Percentiles rank a stretch among this genome's conserved stretches.
Conservation (phyloP, 2,888 invertebrate genomes). For the Macrophya annulata region DNA sequence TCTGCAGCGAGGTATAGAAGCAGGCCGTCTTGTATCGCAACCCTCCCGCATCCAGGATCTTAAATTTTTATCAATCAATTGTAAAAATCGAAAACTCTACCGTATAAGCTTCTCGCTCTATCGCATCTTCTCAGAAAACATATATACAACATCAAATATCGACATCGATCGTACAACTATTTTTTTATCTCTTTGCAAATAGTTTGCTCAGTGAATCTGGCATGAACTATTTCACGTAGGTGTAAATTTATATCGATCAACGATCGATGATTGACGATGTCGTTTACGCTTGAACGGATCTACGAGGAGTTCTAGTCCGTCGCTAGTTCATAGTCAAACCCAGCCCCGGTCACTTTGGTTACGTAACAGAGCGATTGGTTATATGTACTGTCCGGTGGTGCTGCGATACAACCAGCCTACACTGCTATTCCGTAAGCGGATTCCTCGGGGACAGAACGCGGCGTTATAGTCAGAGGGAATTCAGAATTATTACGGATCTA, state of each 20-base stretch:
- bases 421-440: conserved; percentile 65
- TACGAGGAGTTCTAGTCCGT: conserved; percentile 71
- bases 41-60: conserved; percentile 34
- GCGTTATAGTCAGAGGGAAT: conserved; percentile 36
- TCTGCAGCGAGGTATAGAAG: conserved; percentile 66
- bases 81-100: background rate
- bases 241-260: background rate
- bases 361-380: conserved; percentile 69
- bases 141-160: background rate
- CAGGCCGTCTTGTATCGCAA: conserved; percentile 50
- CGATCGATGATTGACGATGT: conserved; percentile 9
- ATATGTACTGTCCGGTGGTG: conserved; percentile 61
- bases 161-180: background rate
- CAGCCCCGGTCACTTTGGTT: conserved; percentile 65
- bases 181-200: background rate
- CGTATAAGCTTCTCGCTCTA: background rate
- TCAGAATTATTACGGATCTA: conserved; percentile 54
- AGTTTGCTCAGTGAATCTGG: too few relatives aligned
- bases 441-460: conserved; percentile 61
- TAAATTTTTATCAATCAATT: conserved; percentile 18
- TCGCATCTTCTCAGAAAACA: background rate
- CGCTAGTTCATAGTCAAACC: conserved; percentile 65
- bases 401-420: conserved; percentile 56
- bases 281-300: conserved; percentile 52
- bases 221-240: background rate